phyloP scores from a whole-genome alignment of 1,140 invertebrate species.

The Brachionus manjavacas region DNA sequence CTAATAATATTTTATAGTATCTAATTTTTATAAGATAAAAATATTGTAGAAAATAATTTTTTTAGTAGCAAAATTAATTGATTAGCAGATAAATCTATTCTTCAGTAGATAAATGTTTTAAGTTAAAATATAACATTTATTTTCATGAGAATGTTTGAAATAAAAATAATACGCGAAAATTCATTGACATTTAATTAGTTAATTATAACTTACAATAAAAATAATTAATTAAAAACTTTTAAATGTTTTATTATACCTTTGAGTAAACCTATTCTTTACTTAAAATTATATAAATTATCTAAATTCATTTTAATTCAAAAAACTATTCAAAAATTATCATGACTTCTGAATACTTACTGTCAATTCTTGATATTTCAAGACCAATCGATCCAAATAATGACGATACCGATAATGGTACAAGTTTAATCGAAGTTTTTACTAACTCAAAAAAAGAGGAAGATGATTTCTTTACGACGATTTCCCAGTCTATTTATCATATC shows the following conservation, averaged over 20 bases:
- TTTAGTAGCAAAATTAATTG: too few relatives aligned
- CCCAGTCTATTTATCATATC: too few relatives aligned
- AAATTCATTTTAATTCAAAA: conserved; percentile 8
- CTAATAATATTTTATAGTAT: too few relatives aligned
- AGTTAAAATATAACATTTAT: conserved; percentile 11
- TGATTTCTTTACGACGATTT: too few relatives aligned
- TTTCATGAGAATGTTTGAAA: conserved; percentile 5
- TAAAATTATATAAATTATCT: background rate
- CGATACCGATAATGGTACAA: too few relatives aligned
- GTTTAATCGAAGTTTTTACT: too few relatives aligned
- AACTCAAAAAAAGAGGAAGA: too few relatives aligned
- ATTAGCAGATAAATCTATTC: background rate
- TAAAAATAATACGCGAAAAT: background rate
- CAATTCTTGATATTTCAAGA: background rate
- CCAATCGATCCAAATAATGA: background rate
- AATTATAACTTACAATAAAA: background rate
- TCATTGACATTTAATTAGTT: background rate
- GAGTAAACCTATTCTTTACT: background rate
- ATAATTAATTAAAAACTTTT: conserved; percentile 12
- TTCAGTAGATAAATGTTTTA: background rate
- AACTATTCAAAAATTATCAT: too few relatives aligned
- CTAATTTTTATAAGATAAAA: too few relatives aligned
- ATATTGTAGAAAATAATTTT: too few relatives aligned
- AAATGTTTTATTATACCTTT: background rate
- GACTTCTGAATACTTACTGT: background rate